Conservation (phyloP, 1,140 invertebrate species). For the Hydropsyche tenuis region DNA sequence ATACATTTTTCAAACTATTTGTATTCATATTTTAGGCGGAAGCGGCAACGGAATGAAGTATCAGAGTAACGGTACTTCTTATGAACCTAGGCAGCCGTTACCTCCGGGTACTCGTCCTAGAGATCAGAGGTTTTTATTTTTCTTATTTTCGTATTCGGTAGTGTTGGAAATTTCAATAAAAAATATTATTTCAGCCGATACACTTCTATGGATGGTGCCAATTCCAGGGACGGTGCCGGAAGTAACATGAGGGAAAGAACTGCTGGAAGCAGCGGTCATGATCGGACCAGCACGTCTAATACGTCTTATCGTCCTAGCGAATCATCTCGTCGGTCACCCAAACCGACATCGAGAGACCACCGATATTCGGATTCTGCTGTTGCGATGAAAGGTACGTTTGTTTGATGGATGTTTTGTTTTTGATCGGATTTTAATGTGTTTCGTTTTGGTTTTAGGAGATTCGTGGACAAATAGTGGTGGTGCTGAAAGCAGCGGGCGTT, state of each 20-base stretch:
- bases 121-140: slow-evolving; percentile 55
- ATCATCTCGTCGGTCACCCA: slow-evolving; percentile 41
- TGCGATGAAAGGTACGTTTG: slow-evolving; percentile 25
- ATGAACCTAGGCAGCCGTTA: slow-evolving; percentile 58
- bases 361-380: slow-evolving; percentile 34
- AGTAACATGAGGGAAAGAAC: slow-evolving; percentile 22
- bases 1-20: too few species aligned
- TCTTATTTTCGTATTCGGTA: background rate
- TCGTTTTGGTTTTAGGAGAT: slow-evolving; percentile 7
- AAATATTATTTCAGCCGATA: slow-evolving; percentile 6
- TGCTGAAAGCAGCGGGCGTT: slow-evolving; percentile 22
- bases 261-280: slow-evolving; percentile 6
- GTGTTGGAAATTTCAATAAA: background rate
- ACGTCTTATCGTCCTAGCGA: slow-evolving; percentile 27
- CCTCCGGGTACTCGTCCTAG: slow-evolving; percentile 58
- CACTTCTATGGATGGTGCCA: slow-evolving; percentile 7
- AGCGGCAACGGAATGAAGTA: slow-evolving; percentile 56
- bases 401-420: background rate
- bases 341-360: slow-evolving; percentile 38
- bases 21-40: slow-evolving; percentile 49
- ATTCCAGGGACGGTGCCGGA: background rate
- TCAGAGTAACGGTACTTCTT: slow-evolving; percentile 55
- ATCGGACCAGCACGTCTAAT: background rate
- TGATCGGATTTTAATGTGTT: background rate
- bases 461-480: slow-evolving; percentile 25